Conservation (phyloP, 2,797 vertebrate species). For the Microctenopoma stevenorrisi region DNA sequence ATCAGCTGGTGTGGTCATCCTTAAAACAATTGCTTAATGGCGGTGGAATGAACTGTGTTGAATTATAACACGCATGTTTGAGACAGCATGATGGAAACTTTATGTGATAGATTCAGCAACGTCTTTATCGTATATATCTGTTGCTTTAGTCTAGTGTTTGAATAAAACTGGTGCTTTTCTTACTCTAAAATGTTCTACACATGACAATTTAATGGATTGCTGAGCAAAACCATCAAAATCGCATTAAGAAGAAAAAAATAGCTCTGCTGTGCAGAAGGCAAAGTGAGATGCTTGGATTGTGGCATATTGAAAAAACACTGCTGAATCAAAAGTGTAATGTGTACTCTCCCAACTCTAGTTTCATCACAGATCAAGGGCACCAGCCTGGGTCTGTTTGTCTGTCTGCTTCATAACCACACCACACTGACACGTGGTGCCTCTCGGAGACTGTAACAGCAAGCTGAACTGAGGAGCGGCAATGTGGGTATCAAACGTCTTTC, state of each 20-base stretch:
- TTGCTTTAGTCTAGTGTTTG: neutral
- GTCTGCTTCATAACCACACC: slow-evolving; percentile 58
- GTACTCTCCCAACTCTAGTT: slow-evolving; percentile 47
- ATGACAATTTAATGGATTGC: neutral
- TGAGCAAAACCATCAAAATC: neutral
- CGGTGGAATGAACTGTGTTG: slow-evolving; percentile 52
- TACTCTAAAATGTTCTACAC: neutral
- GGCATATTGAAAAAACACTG: slow-evolving; percentile 56
- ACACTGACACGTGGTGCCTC: slow-evolving; percentile 59
- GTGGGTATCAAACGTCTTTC: slow-evolving; percentile 55
- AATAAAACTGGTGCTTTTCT: neutral
- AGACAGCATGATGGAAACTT: slow-evolving; percentile 11
- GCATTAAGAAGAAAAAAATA: slow-evolving; percentile 30
- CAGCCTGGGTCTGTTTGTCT: slow-evolving; percentile 57
- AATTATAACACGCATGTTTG: slow-evolving; percentile 27
- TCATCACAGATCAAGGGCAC: slow-evolving; percentile 66
- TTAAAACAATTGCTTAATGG: slow-evolving; percentile 60
- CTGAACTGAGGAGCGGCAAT: slow-evolving; percentile 44
- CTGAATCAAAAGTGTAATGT: slow-evolving; percentile 54
- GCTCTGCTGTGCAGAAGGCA: slow-evolving; percentile 11
- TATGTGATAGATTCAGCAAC: neutral
- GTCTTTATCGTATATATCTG: neutral
- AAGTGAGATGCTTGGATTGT: slow-evolving; percentile 27
- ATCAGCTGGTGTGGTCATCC: slow-evolving; percentile 59
- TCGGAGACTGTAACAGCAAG: slow-evolving; percentile 41